Evolutionary conservation across 2,113 vertebrate species (phyloP).

Genomic region (Brachyhypopomus gauderio): DNA sequence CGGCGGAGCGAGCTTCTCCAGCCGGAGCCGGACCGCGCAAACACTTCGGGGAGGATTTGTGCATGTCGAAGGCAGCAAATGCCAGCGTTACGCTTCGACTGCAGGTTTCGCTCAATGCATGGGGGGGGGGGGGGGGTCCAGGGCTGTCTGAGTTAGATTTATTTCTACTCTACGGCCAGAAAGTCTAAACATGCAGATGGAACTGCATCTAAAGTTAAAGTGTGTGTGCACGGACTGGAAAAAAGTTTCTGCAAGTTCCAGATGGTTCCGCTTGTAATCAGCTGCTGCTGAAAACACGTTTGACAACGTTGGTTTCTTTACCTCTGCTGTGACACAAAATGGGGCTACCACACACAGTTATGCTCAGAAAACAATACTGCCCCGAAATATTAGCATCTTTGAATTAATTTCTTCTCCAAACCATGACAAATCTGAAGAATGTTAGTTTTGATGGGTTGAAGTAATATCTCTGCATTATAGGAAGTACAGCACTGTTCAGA

Average conservation of each 20-base stretch:
- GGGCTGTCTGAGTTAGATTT: neutral
- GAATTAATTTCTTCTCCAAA: neutral
- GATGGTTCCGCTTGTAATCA: neutral
- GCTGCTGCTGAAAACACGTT: neutral
- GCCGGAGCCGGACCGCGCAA: neutral
- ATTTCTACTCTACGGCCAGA: neutral
- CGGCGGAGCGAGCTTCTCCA: slow-evolving; percentile 17
- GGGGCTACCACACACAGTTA: neutral
- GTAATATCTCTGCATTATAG: slow-evolving; percentile 1
- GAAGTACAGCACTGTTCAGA: neutral
- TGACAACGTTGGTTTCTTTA: neutral
- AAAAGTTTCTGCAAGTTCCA: neutral
- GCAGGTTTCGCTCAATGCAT: slow-evolving; percentile 3
- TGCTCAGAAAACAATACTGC: neutral
- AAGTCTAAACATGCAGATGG: neutral
- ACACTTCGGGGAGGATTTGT: slow-evolving; percentile 20
- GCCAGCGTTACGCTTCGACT: neutral
- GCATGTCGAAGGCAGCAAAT: slow-evolving; percentile 18
- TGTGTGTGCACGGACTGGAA: neutral
- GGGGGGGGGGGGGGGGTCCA: neutral
- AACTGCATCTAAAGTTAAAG: neutral
- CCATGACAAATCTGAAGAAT: neutral
- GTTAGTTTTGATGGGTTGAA: neutral
- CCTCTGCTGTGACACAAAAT: neutral
- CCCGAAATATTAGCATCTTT: neutral